Evolutionary conservation across 1,140 invertebrate species (phyloP).

Genomic region (Uloborus diversus): DNA sequence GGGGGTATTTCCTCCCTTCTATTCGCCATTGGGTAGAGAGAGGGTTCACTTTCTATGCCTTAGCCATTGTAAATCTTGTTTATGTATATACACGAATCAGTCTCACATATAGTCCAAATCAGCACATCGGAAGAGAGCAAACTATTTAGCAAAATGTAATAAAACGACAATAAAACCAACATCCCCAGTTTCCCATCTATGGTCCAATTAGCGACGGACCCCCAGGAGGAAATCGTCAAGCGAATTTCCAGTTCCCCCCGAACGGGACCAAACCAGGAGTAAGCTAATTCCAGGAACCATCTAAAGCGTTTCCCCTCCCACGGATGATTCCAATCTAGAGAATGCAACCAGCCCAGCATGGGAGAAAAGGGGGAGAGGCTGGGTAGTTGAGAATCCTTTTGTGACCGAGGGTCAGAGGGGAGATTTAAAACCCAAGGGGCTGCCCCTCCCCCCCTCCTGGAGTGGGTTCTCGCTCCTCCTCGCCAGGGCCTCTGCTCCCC

Average conservation of each 20-base stretch:
- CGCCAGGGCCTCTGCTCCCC: neutral
- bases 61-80: too few relatives aligned
- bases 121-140: too few relatives aligned
- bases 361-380: neutral
- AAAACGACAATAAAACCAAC: neutral
- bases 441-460: neutral
- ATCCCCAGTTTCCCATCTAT: neutral
- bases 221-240: too few relatives aligned
- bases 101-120: too few relatives aligned
- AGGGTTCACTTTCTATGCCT: too few relatives aligned
- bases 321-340: neutral
- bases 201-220: neutral
- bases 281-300: neutral
- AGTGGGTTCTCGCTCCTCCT: neutral
- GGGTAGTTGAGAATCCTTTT: neutral
- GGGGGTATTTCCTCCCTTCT: too few relatives aligned
- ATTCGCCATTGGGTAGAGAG: too few relatives aligned
- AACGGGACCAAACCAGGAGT: neutral
- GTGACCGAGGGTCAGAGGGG: neutral
- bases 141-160: too few relatives aligned
- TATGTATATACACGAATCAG: too few relatives aligned
- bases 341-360: neutral
- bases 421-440: slow-evolving; percentile 32
- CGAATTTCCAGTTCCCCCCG: neutral
- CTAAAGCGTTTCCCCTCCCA: neutral